Conservation (phyloP, 1,140 invertebrate species). For the Frieseomelitta varia region DNA sequence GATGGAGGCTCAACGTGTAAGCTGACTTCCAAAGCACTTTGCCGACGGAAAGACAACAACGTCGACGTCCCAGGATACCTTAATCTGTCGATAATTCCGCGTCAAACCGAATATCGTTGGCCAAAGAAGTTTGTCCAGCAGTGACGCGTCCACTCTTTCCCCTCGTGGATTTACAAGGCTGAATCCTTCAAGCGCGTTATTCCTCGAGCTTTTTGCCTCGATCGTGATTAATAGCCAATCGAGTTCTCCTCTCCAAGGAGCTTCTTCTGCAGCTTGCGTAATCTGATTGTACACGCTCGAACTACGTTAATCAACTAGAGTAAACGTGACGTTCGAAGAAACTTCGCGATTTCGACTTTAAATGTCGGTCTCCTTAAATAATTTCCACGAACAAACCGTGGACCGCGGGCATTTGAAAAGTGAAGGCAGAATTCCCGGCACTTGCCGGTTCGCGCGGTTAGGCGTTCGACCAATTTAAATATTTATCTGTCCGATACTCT, state of each 20-base stretch:
- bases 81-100: constrained; percentile 50
- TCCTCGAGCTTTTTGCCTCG: constrained; percentile 12
- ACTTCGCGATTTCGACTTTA: background rate
- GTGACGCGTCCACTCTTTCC: constrained; percentile 12
- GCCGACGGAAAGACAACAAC: constrained; percentile 28
- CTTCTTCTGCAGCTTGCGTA: background rate
- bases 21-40: constrained; percentile 42
- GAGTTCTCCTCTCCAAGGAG: constrained; percentile 9
- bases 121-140: constrained; percentile 44
- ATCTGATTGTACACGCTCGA: background rate
- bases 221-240: constrained; percentile 41
- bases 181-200: constrained; percentile 3
- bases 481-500: constrained; percentile 62
- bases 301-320: background rate
- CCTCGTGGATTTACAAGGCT: constrained; percentile 21
- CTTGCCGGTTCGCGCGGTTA: background rate
- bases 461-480: constrained; percentile 57
- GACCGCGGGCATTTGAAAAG: background rate
- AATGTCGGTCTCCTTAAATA: background rate
- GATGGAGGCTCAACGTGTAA: constrained; percentile 15
- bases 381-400: background rate
- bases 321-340: too few species aligned
- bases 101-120: constrained; percentile 17
- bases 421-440: background rate
- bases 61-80: constrained; percentile 12